These are phyloP conservation scores for Coelopa pilipes DNA, from an alignment of 2,888 invertebrate species.

Conservation along the genomic window DNA sequence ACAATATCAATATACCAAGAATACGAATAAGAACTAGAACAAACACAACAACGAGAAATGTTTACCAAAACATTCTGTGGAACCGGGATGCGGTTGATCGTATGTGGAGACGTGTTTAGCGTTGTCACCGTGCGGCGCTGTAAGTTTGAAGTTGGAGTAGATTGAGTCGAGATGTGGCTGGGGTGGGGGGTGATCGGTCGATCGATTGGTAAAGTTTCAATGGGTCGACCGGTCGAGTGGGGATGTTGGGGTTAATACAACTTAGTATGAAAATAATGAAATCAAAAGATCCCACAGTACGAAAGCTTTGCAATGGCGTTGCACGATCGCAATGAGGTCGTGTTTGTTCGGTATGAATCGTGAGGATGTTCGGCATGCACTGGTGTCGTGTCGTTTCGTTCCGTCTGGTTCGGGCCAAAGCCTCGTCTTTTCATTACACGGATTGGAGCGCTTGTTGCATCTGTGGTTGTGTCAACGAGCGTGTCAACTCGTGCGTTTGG, in stretches of 20 bases:
- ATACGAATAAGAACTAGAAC: constrained; percentile 21
- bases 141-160: constrained; percentile 57
- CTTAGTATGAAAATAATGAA: background rate
- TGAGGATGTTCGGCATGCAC: constrained; percentile 11
- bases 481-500: background rate
- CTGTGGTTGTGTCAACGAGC: background rate
- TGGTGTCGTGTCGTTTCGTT: background rate
- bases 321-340: background rate
- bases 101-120: constrained; percentile 68
- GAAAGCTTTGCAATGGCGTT: background rate
- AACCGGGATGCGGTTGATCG: constrained; percentile 69
- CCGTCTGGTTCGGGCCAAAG: background rate
- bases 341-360: too few species aligned
- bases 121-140: constrained; percentile 68
- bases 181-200: background rate
- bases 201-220: constrained; percentile 11
- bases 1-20: too few species aligned
- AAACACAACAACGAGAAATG: constrained; percentile 29
- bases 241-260: background rate
- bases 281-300: background rate
- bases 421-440: constrained; percentile 8
- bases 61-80: constrained; percentile 68
- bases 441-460: constrained; percentile 1
- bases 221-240: too few species aligned
- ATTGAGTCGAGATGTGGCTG: constrained; percentile 43